phyloP scores from a whole-genome alignment of 2,888 invertebrate species.

The Eupithecia exiguata region DNA sequence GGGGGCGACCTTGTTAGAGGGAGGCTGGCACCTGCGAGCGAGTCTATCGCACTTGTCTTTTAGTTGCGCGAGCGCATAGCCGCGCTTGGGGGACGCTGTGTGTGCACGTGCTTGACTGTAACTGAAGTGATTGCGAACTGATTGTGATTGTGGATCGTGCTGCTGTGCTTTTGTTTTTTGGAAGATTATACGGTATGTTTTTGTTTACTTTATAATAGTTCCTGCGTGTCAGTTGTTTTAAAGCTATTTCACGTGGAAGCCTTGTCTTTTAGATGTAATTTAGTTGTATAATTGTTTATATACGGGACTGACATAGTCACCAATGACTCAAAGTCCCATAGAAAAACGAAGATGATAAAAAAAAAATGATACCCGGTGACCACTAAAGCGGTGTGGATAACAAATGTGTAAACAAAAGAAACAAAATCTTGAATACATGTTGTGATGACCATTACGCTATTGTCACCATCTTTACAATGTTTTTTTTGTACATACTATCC shows the following conservation, averaged over 20 bases:
- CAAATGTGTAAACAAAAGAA: background rate
- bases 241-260: background rate
- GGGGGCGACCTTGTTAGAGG: constrained; percentile 82
- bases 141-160: constrained; percentile 70
- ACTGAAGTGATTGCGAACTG: constrained; percentile 65
- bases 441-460: background rate
- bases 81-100: constrained; percentile 59
- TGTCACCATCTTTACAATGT: background rate
- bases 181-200: constrained; percentile 64
- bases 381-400: too few relatives aligned
- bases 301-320: too few relatives aligned
- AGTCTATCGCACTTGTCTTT: constrained; percentile 77
- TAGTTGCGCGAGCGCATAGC: constrained; percentile 73
- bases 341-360: too few relatives aligned
- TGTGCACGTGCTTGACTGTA: constrained; percentile 66
- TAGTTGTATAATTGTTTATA: too few relatives aligned
- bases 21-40: constrained; percentile 79
- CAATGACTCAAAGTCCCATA: too few relatives aligned
- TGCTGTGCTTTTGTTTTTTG: constrained; percentile 54
- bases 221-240: background rate
- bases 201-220: constrained; percentile 32
- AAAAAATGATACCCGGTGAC: too few relatives aligned
- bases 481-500: background rate
- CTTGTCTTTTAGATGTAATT: too few relatives aligned
- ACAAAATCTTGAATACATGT: background rate